A percentile compares a stretch with the other conserved stretches of the same genome.
Evolutionary conservation across 2,888 invertebrate genomes (phyloP).

Genomic region (Teleogryllus oceanicus): DNA sequence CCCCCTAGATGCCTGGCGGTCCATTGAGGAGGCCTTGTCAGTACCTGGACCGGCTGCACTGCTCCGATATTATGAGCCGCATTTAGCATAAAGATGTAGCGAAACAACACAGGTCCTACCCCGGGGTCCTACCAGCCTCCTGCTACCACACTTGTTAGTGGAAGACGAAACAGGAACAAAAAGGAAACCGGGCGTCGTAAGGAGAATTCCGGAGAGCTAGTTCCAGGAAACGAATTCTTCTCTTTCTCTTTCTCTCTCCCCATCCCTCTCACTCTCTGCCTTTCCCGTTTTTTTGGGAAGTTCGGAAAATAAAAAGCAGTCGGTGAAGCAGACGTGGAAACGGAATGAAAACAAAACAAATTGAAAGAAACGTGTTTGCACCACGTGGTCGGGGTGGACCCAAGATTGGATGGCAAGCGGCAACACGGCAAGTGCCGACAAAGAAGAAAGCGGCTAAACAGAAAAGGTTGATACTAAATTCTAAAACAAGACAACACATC

Average conservation of each 20-base stretch:
- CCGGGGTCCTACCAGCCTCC: neutral
- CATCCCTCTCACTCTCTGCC: neutral
- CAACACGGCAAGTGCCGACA: neutral
- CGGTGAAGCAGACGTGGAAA: neutral
- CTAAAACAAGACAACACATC: constrained; percentile 18
- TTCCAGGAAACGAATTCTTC: neutral
- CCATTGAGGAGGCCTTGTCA: neutral
- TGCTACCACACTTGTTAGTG: constrained; percentile 1
- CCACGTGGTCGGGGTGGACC: neutral
- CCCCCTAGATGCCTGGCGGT: neutral
- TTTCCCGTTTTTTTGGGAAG: too few relatives aligned
- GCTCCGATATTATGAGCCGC: constrained; percentile 8
- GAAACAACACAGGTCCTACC: neutral
- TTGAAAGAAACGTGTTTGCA: neutral
- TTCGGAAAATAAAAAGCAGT: neutral
- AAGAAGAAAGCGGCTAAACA: neutral
- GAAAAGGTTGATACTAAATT: constrained; percentile 5
- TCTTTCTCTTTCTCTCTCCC: neutral
- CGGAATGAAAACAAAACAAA: neutral
- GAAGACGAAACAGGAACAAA: neutral
- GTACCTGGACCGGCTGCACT: neutral
- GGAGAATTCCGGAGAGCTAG: neutral
- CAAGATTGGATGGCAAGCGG: neutral
- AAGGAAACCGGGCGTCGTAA: neutral
- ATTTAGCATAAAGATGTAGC: constrained; percentile 18